Conservation (phyloP, 2,888 invertebrate species). For the Cephus rjabovi region DNA sequence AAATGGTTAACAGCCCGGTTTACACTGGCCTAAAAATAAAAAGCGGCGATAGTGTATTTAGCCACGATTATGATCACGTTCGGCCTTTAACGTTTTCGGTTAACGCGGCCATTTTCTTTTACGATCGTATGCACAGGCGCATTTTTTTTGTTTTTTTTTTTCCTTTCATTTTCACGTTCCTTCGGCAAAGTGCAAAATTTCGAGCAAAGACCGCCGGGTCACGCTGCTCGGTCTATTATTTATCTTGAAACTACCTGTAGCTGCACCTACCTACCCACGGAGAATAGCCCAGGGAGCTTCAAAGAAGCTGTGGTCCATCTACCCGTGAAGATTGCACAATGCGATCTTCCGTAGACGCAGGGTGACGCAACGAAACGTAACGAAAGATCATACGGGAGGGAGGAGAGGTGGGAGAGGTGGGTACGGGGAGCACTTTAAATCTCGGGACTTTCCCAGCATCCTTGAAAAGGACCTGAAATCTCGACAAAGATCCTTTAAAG, state of each 20-base stretch:
- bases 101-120: background rate
- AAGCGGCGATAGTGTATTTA: conserved; percentile 3
- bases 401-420: too few relatives aligned
- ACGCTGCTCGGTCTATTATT: background rate
- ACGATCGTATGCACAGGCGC: background rate
- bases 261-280: background rate
- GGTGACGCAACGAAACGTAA: background rate
- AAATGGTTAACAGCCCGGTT: conserved; percentile 11
- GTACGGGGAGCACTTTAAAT: too few relatives aligned
- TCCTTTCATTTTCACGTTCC: background rate
- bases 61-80: background rate
- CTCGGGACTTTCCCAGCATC: too few relatives aligned
- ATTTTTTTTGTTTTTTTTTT: too few relatives aligned
- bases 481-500: too few relatives aligned
- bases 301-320: background rate
- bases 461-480: too few relatives aligned
- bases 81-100: background rate
- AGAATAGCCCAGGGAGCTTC: background rate
- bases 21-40: conserved; percentile 16
- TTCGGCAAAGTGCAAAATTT: background rate
- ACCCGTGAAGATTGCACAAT: conserved; percentile 1
- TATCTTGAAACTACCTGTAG: background rate
- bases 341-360: background rate
- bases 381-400: background rate
- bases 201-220: background rate